Percentiles rank a stretch among this genome's conserved stretches.
These are phyloP conservation scores for Rambutsinella grinnellia DNA, from an alignment of 2,888 invertebrate species.

Conservation along the genomic window DNA sequence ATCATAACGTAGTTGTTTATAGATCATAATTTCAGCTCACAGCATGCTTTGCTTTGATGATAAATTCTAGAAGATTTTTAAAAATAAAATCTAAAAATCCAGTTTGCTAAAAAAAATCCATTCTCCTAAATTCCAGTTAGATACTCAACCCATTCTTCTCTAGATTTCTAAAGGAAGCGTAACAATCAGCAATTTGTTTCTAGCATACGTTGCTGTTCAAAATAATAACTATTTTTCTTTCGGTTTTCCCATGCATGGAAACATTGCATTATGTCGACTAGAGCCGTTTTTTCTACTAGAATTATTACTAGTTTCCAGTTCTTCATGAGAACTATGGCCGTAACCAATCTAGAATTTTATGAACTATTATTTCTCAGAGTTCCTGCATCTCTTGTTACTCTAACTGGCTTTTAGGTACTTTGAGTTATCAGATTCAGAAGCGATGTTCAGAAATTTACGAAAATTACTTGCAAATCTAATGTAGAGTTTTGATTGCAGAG, in stretches of 20 bases:
- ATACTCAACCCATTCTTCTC: background rate
- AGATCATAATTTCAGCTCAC: too few relatives aligned
- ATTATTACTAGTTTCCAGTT: slow-evolving; percentile 14
- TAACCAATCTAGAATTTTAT: slow-evolving; percentile 39
- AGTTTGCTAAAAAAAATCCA: background rate
- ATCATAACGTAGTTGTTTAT: too few relatives aligned
- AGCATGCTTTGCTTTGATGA: too few relatives aligned
- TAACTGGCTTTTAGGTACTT: too few relatives aligned
- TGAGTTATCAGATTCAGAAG: background rate
- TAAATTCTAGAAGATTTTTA: too few relatives aligned
- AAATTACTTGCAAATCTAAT: too few relatives aligned
- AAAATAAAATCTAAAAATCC: too few relatives aligned
- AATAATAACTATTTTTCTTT: slow-evolving; percentile 9
- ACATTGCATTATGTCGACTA: background rate
- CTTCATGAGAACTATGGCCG: slow-evolving; percentile 42
- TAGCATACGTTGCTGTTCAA: too few relatives aligned
- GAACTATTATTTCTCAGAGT: background rate
- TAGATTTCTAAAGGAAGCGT: background rate
- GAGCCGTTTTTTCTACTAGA: background rate
- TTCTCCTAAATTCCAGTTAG: background rate
- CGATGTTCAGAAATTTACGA: background rate
- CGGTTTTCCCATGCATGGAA: background rate
- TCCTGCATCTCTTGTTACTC: background rate
- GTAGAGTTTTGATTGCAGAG: slow-evolving; percentile 3
- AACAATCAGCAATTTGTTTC: background rate